Conservation (phyloP, 2,113 vertebrate species). For the human region GRCh38 chr9:87575501-87576000, state of each 20-base stretch:
- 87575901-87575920: background rate
- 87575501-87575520: background rate
- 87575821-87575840: background rate
- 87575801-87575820: slow-evolving; percentile 32
- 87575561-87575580: background rate
- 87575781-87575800: background rate
- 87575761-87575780: slow-evolving; percentile 26
- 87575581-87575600: background rate
- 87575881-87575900: background rate
- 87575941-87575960: accelerated
- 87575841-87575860: background rate
- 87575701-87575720: background rate
- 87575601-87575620: background rate
- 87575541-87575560: background rate
- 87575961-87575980: background rate
- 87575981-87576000: background rate
- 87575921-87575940: accelerated
- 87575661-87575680: background rate
- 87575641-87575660: background rate
- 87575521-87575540: background rate
- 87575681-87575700: background rate
- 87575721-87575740: accelerated
- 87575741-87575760: background rate
- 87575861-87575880: background rate
- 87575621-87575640: background rate